These are phyloP conservation scores for Tryphoninae sp. DNA, from an alignment of 2,888 invertebrate species.

Conservation along the genomic window DNA sequence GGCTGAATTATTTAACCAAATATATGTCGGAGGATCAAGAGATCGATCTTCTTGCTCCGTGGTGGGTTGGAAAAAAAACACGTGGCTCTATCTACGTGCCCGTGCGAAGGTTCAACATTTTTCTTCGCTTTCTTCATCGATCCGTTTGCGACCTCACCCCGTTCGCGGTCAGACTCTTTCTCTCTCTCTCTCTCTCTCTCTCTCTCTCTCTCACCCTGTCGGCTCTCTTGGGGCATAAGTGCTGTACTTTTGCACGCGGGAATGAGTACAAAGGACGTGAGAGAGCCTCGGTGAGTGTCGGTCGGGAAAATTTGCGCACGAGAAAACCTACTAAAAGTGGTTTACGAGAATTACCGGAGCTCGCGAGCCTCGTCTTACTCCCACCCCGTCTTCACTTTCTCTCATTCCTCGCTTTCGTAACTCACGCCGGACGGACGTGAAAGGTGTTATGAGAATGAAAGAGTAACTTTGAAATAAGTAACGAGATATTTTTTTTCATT, in stretches of 20 bases:
- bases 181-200: neutral
- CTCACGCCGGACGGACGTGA: neutral
- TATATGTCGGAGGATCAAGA: constrained; percentile 6
- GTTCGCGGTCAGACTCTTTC: neutral
- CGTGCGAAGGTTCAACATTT: neutral
- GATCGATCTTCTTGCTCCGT: neutral
- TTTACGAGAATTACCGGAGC: constrained; percentile 35
- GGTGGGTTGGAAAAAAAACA: neutral
- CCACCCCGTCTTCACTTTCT: neutral
- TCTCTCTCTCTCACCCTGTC: neutral
- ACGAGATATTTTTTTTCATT: too few relatives aligned
- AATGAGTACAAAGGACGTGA: constrained; percentile 32
- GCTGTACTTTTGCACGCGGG: constrained; percentile 27
- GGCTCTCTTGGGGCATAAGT: constrained; percentile 13
- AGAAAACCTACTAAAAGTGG: constrained; percentile 37
- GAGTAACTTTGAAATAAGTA: neutral
- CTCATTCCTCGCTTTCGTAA: constrained; percentile 3
- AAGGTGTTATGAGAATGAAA: constrained; percentile 35
- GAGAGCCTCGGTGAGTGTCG: constrained; percentile 26
- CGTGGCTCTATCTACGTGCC: neutral
- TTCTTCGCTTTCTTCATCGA: constrained; percentile 12
- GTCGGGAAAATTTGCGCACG: constrained; percentile 38
- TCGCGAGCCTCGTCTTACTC: neutral
- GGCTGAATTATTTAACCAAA: constrained; percentile 29
- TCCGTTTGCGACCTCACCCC: neutral